These are phyloP conservation scores for Acyrthosiphon pisum DNA, from an alignment of 1,140 invertebrate species.

Conservation along the genomic window DNA sequence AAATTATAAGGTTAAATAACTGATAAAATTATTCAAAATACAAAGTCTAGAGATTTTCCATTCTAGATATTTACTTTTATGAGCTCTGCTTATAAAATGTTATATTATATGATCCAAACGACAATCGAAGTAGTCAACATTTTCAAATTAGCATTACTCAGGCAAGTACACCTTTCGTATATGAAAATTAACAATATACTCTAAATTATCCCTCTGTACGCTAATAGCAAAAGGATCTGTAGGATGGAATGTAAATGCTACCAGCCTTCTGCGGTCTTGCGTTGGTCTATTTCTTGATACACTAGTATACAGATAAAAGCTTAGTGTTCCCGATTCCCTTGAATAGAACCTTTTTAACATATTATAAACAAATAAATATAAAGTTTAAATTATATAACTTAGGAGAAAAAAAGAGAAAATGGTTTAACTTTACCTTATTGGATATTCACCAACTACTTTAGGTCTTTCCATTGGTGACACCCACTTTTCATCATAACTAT, in stretches of 20 bases:
- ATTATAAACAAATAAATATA: constrained; percentile 43
- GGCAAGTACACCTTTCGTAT: constrained; percentile 65
- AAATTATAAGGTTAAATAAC: constrained; percentile 17
- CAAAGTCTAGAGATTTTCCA: background rate
- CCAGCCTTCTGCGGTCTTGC: constrained; percentile 76
- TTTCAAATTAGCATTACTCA: background rate
- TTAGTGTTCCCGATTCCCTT: constrained; percentile 85
- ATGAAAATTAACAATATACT: constrained; percentile 96
- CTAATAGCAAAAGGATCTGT: constrained; percentile 95
- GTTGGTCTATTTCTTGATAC: constrained; percentile 68
- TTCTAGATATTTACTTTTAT: background rate
- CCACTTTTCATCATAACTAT: constrained; percentile 96
- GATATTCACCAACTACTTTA: constrained; percentile 91
- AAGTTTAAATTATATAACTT: constrained; percentile 16
- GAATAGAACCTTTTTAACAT: constrained; percentile 80
- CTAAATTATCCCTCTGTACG: constrained; percentile 92
- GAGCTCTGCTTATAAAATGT: background rate
- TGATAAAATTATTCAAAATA: background rate
- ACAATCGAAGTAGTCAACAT: too few species aligned
- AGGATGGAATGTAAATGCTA: constrained; percentile 98
- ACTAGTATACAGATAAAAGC: constrained; percentile 87
- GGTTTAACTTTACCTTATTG: constrained; percentile 75
- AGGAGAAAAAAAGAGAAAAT: background rate
- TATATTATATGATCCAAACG: background rate
- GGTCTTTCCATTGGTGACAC: constrained; percentile 94